phyloP scores from a whole-genome alignment of 2,797 vertebrate genomes.

The Hafferia zeledoni region DNA sequence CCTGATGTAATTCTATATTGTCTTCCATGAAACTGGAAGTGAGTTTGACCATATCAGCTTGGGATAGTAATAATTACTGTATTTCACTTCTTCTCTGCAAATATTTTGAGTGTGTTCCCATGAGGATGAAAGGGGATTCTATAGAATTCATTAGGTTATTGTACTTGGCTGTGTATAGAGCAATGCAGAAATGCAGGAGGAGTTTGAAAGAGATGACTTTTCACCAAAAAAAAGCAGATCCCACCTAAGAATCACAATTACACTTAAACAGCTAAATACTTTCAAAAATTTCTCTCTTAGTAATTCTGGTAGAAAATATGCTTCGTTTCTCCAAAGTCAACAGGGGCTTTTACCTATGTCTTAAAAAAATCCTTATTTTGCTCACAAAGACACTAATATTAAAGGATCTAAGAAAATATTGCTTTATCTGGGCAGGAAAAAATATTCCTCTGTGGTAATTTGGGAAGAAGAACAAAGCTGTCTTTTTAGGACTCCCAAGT shows the following conservation, averaged over 20 bases:
- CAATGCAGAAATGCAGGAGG: not conserved
- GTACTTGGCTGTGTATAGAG: constrained; percentile 8
- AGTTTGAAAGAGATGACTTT: not conserved
- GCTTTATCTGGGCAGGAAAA: not conserved
- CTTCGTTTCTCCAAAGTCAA: not conserved
- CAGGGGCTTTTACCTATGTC: not conserved
- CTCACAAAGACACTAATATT: not conserved
- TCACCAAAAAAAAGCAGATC: constrained; percentile 24
- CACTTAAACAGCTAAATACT: not conserved
- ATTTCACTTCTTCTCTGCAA: not conserved
- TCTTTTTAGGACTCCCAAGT: not conserved
- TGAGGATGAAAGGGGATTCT: not conserved
- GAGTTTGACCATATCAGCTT: not conserved
- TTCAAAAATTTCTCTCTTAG: not conserved
- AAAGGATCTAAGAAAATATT: not conserved
- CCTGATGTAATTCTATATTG: not conserved
- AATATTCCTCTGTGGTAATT: not conserved
- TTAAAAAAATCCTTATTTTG: not conserved
- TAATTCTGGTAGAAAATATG: not conserved
- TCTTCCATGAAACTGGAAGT: not conserved
- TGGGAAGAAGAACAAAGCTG: not conserved
- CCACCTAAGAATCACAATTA: not conserved
- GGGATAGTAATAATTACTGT: not conserved
- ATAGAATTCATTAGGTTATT: constrained; percentile 23
- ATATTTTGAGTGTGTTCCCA: not conserved